Conservation (phyloP, 1,140 invertebrate genomes). For the Drosophila tani region DNA sequence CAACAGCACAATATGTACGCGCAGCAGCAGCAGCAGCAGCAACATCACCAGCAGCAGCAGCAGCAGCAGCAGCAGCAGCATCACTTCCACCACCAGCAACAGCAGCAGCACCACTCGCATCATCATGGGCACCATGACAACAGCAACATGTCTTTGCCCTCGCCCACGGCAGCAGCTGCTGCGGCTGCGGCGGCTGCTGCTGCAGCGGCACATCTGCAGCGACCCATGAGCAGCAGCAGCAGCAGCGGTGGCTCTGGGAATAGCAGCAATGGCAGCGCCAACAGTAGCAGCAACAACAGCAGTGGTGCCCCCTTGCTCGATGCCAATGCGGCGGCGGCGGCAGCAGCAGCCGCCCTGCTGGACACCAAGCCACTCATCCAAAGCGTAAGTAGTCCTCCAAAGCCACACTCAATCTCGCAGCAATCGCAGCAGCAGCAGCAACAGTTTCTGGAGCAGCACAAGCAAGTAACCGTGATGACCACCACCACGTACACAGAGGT, state of each 20-base stretch:
- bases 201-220: conserved; percentile 75
- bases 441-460: not conserved
- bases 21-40: conserved; percentile 66
- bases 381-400: conserved; percentile 78
- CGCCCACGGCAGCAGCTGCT: conserved; percentile 85
- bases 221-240: conserved; percentile 87
- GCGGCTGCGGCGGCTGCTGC: conserved; percentile 63
- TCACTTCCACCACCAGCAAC: conserved; percentile 68
- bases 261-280: conserved; percentile 86
- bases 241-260: conserved; percentile 87
- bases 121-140: conserved; percentile 87
- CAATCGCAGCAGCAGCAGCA: conserved; percentile 23
- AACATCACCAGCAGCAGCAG: conserved; percentile 49
- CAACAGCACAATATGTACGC: conserved; percentile 58
- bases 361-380: conserved; percentile 85
- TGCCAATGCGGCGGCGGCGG: conserved; percentile 69
- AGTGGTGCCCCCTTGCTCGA: conserved; percentile 45
- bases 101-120: conserved; percentile 63
- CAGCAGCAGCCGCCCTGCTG: conserved; percentile 67
- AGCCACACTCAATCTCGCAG: not conserved
- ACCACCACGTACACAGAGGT: conserved; percentile 31
- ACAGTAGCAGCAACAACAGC: conserved; percentile 85
- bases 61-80: conserved; percentile 73
- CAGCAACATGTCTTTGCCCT: conserved; percentile 91
- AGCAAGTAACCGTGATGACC: conserved; percentile 24